phyloP scores from a whole-genome alignment of 2,113 vertebrate genomes.

The Dicrurus megarhynchus region DNA sequence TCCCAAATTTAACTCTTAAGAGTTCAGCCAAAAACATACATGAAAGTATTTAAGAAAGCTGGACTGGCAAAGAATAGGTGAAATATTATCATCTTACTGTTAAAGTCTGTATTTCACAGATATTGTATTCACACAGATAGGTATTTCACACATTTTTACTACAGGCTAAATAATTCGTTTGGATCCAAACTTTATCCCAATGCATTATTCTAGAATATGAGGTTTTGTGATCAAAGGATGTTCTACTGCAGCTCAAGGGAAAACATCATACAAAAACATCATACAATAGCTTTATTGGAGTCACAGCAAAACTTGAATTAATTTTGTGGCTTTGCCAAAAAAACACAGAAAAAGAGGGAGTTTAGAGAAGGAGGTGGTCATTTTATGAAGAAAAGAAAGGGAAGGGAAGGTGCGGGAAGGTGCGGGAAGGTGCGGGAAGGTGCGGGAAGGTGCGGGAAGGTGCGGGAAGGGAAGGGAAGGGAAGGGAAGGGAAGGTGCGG shows the following conservation, averaged over 20 bases:
- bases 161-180: neutral
- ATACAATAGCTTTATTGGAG: neutral
- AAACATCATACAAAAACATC: neutral
- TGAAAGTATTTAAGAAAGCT: neutral
- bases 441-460: no score
- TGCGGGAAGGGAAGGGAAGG: no score
- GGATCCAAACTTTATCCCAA: neutral
- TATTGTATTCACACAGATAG: neutral
- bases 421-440: no score
- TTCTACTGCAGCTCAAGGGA: neutral
- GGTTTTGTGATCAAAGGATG: neutral
- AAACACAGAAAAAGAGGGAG: neutral
- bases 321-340: neutral
- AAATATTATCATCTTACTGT: neutral
- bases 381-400: neutral
- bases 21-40: neutral
- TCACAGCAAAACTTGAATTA: neutral
- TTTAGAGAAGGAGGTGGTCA: neutral
- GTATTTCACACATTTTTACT: neutral
- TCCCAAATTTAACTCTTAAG: neutral
- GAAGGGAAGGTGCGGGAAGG: no score
- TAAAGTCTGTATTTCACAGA: neutral
- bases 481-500: accelerated
- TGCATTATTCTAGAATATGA: neutral
- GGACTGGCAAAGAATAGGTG: neutral